Conservation (phyloP, 2,113 vertebrate species). For the Heterocephalus glaber region DNA sequence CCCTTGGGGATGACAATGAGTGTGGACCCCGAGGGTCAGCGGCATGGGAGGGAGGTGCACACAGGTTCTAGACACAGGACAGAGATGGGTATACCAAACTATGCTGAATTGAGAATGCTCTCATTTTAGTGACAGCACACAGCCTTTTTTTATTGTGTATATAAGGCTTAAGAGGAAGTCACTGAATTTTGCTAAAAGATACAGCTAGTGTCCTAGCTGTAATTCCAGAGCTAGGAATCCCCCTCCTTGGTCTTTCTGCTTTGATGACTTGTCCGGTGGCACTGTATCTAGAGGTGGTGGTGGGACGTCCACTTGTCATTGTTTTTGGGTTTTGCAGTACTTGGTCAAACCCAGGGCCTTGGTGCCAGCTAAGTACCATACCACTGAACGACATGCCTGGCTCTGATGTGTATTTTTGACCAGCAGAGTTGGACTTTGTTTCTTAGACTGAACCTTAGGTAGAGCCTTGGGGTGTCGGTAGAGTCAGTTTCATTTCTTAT, state of each 20-base stretch:
- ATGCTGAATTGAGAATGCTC: not conserved
- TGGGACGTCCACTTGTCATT: not conserved
- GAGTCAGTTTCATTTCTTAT: not conserved
- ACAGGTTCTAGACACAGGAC: not conserved
- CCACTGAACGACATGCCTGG: not conserved
- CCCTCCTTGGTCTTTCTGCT: not conserved
- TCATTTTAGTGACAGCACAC: not conserved
- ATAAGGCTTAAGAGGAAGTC: not conserved
- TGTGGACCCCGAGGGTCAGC: not conserved
- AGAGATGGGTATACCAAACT: not conserved
- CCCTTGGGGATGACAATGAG: not conserved
- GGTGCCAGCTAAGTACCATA: not conserved
- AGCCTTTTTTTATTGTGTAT: not conserved
- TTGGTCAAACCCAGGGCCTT: not conserved
- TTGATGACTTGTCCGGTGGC: not conserved
- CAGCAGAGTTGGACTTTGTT: not conserved
- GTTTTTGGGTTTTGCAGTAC: not conserved
- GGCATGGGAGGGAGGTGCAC: not conserved
- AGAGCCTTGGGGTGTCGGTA: not conserved
- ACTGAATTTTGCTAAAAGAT: not conserved
- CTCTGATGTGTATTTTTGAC: not conserved
- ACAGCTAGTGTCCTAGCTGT: not conserved
- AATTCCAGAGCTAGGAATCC: not conserved
- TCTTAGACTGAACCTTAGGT: not conserved
- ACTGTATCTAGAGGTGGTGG: not conserved